Base-by-base conservation (phyloP, 2,113 vertebrate species). In the Periophthalmodon schlosseri region DNA sequence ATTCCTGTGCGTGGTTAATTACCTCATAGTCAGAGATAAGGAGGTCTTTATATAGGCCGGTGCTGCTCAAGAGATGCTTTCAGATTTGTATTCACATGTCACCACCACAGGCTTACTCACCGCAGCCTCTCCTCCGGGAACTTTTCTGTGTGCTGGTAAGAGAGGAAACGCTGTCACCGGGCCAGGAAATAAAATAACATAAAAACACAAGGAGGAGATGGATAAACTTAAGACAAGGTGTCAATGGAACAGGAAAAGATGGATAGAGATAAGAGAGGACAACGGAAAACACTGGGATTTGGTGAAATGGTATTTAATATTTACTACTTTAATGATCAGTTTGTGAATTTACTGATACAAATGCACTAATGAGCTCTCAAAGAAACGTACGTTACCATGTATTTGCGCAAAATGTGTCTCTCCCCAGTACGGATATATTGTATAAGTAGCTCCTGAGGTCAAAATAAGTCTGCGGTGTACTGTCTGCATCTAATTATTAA, bases 141-240 rank as follows among this genome's bases (percentile, higher is more conserved):
- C 70, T 79, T 78, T n/a, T 65, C 69, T 56, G 57, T 58, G 70
- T 77, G 73, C 74, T 72, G 79, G 79, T 76, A 77, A 78, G 85
- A 78, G 63, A 54, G 72, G 68, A 85, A 86, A 78, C 70, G 84
- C 86, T 86, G 84, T 89, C 88, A 82, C 87, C 88, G 77, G 81
- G 79, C 1, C 81, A 82, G 65, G 75, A 70, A 58, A 47, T 64
- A n/a, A 49, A 69, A 10, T 44, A 8, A 44, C 8, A 44, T 10
- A 10, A 8, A 60, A 65, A n/a, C 7, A 24, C 56, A 18, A n/a
- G 34, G 56, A 47, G 33, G 56, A 47, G 44, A 23, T 28, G 20
- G 16, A 65, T 34, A 65, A 34, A 58, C 23, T 5, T 63, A 36
- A 23, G 28, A 74, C 33, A 57, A 64, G 16, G 72, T 21, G 72